A percentile compares a stretch with the other conserved stretches of the same genome.
Evolutionary conservation across 2,113 vertebrate genomes (phyloP).

Genomic region (Pitta sordida): DNA sequence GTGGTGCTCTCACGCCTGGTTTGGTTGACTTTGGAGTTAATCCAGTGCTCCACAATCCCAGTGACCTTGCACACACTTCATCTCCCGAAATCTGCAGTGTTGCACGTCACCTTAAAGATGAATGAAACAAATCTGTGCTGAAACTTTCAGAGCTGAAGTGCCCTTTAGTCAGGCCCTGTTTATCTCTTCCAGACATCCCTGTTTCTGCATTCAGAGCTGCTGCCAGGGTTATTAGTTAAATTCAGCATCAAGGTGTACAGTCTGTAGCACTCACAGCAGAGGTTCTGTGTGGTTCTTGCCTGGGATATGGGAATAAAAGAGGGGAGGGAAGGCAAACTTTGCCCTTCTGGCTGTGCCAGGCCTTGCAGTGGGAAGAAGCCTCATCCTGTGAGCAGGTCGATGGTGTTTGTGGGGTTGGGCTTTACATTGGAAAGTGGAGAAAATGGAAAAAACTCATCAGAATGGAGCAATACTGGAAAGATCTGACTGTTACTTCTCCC

Average conservation of each 20-base stretch:
- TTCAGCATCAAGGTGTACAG: neutral
- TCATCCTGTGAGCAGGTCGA: neutral
- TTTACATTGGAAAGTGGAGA: neutral
- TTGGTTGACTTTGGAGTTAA: neutral
- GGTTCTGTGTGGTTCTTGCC: neutral
- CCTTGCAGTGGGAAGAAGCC: neutral
- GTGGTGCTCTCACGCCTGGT: neutral
- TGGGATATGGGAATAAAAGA: neutral
- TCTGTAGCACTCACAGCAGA: neutral
- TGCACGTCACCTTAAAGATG: neutral
- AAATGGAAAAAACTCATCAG: neutral
- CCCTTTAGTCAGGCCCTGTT: neutral
- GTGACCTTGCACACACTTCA: rapidly evolving
- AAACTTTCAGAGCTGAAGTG: neutral
- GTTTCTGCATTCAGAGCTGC: neutral
- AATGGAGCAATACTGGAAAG: neutral
- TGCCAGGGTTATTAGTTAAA: neutral
- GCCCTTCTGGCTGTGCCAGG: neutral
- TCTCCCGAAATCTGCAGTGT: neutral
- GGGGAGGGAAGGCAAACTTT: neutral
- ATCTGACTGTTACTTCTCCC: neutral
- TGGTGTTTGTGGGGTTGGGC: neutral
- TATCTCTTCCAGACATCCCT: neutral
- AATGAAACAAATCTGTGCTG: neutral
- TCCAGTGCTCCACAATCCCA: neutral